Percentiles rank a stretch among this genome's conserved stretches.
Evolutionary conservation across 1,140 invertebrate genomes (phyloP).

Genomic region (Armadillidium nasatum): DNA sequence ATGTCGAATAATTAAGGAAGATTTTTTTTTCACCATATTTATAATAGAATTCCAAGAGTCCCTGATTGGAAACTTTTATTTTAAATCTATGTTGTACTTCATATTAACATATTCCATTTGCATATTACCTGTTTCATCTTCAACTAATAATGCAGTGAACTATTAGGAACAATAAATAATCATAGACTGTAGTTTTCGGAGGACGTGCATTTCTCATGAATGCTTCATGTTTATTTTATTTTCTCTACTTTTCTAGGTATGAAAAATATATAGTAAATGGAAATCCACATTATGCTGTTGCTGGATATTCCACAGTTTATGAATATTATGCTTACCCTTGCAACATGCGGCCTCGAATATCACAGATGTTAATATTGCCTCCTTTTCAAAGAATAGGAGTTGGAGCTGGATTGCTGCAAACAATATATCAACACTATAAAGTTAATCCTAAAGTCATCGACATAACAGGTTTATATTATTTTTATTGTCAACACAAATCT

Average conservation of each 20-base stretch:
- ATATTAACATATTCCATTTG: too few species aligned
- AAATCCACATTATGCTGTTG: slow-evolving; percentile 63
- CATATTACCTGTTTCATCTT: too few species aligned
- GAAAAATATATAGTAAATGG: slow-evolving; percentile 71
- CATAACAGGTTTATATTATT: slow-evolving; percentile 65
- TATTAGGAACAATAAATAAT: too few species aligned
- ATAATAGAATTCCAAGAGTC: too few species aligned
- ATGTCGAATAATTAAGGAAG: too few species aligned
- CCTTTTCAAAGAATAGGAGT: slow-evolving; percentile 81
- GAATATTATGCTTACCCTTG: slow-evolving; percentile 90
- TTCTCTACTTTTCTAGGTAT: slow-evolving; percentile 58
- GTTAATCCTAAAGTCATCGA: slow-evolving; percentile 67
- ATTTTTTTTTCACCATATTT: too few species aligned
- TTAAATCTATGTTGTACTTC: too few species aligned
- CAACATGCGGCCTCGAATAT: slow-evolving; percentile 78
- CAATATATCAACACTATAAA: slow-evolving; percentile 73
- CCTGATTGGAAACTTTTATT: too few species aligned
- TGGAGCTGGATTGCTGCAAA: slow-evolving; percentile 68
- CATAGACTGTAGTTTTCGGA: too few species aligned
- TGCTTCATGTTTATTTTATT: not conserved
- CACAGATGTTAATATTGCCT: slow-evolving; percentile 84
- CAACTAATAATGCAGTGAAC: too few species aligned
- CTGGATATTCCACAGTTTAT: slow-evolving; percentile 87
- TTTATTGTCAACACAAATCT: too few species aligned
- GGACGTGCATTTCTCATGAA: too few species aligned